Conservation (phyloP, 2,888 invertebrate genomes). For the Zaprionus lineosus region DNA sequence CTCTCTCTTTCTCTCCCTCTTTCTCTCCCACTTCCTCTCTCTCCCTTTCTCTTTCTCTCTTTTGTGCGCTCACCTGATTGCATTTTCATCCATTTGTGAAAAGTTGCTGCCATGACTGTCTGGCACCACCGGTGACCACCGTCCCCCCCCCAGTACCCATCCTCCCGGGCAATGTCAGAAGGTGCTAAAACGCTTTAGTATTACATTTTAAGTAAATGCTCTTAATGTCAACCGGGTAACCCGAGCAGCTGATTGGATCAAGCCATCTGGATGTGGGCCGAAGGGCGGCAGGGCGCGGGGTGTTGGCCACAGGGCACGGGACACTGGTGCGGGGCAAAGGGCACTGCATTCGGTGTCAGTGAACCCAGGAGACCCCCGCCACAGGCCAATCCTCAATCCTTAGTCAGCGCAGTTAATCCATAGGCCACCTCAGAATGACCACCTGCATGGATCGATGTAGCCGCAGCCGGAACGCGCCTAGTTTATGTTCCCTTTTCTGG, state of each 20-base stretch:
- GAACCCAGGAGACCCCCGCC: conserved; percentile 35
- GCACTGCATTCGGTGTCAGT: conserved; percentile 46
- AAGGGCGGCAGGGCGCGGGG: background rate
- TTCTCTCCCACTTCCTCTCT: conserved; percentile 4
- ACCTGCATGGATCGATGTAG: conserved; percentile 51
- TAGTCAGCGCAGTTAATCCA: conserved; percentile 55
- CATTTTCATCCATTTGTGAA: conserved; percentile 31
- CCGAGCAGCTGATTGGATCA: conserved; percentile 30
- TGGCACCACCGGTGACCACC: background rate
- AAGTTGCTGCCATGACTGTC: conserved; percentile 46
- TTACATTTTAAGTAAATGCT: conserved; percentile 58
- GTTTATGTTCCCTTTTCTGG: conserved; percentile 26
- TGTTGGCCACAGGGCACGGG: background rate
- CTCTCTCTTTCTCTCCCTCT: background rate
- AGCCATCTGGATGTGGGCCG: conserved; percentile 1
- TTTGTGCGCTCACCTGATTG: background rate
- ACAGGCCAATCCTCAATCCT: conserved; percentile 39
- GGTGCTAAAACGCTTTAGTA: conserved; percentile 56
- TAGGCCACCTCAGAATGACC: conserved; percentile 53
- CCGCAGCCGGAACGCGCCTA: conserved; percentile 46
- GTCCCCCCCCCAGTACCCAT: too few species aligned
- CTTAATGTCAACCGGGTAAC: conserved; percentile 41
- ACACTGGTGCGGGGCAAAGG: background rate
- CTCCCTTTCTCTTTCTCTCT: background rate
- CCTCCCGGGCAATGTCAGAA: conserved; percentile 25